Evolutionary conservation across 1,140 invertebrate genomes (phyloP).

Genomic region (Aporrectodea caliginosa): DNA sequence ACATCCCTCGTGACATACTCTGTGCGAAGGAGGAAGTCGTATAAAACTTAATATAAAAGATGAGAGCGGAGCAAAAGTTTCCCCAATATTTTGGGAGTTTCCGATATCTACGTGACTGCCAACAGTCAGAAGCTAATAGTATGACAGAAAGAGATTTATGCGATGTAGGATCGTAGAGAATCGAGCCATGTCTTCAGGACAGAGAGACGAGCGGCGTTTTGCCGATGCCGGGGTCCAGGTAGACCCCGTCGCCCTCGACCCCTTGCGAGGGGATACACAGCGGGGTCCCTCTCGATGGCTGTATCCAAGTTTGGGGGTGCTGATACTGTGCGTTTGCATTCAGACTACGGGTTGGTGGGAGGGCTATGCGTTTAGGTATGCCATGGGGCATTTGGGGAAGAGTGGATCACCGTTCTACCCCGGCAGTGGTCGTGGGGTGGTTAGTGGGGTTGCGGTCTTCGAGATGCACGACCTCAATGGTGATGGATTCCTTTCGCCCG

Average conservation of each 20-base stretch:
- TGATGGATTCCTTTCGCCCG: conserved; percentile 42
- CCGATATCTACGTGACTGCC: too few relatives aligned
- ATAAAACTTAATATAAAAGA: too few relatives aligned
- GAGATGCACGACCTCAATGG: conserved; percentile 39
- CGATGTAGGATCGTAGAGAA: too few relatives aligned
- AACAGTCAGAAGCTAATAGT: too few relatives aligned
- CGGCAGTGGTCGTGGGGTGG: too few relatives aligned
- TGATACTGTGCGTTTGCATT: not conserved
- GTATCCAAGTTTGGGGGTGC: not conserved
- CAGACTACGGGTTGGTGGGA: not conserved
- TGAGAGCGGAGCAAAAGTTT: too few relatives aligned
- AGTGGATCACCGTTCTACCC: too few relatives aligned
- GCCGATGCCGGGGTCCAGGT: not conserved
- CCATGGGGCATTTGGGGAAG: conserved; percentile 25
- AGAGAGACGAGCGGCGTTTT: not conserved
- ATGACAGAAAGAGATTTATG: too few relatives aligned
- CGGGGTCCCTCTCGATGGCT: not conserved
- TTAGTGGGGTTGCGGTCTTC: conserved; percentile 36
- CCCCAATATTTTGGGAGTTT: too few relatives aligned
- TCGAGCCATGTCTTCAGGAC: not conserved
- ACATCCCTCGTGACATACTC: too few relatives aligned
- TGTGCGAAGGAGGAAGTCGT: too few relatives aligned
- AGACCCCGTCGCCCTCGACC: not conserved
- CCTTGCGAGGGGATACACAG: not conserved
- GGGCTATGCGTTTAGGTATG: not conserved